These are phyloP conservation scores for Stictonetta naevosa DNA, from an alignment of 2,113 vertebrate species.

Conservation along the genomic window DNA sequence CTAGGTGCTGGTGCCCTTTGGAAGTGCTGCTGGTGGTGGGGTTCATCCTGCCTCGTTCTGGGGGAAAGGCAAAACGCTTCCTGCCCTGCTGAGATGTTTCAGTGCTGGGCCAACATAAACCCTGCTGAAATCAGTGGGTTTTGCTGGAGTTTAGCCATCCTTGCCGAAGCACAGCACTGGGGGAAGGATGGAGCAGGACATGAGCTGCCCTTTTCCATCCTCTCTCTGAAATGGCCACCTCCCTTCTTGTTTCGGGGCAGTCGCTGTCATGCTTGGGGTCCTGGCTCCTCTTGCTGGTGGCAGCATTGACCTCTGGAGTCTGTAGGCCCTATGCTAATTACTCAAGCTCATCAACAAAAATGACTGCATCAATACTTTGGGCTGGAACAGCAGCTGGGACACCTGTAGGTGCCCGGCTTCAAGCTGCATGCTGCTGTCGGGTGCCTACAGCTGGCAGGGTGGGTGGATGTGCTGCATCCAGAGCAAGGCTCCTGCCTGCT, in stretches of 20 bases:
- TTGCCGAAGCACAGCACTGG: fast-evolving
- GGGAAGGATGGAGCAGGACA: not conserved
- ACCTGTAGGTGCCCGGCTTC: not conserved
- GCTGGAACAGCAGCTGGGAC: not conserved
- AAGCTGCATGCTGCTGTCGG: not conserved
- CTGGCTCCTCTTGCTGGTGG: not conserved
- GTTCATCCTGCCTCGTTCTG: not conserved
- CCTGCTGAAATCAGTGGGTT: not conserved
- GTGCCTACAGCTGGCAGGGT: not conserved
- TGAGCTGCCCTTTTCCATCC: not conserved
- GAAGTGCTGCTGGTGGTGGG: not conserved
- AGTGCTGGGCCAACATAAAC: not conserved
- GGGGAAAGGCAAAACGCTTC: not conserved
- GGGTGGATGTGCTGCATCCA: not conserved
- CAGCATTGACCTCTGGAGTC: not conserved
- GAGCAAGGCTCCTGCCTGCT: not conserved
- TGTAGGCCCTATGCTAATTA: not conserved
- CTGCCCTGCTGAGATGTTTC: fast-evolving
- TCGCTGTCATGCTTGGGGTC: not conserved
- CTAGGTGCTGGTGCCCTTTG: not conserved
- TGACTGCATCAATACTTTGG: not conserved
- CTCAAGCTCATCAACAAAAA: not conserved
- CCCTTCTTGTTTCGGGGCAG: not conserved
- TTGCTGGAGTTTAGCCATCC: not conserved
- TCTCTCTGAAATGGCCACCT: not conserved